Evolutionary conservation across 2,888 invertebrate genomes (phyloP).

Genomic region (Scotopteryx bipunctaria): DNA sequence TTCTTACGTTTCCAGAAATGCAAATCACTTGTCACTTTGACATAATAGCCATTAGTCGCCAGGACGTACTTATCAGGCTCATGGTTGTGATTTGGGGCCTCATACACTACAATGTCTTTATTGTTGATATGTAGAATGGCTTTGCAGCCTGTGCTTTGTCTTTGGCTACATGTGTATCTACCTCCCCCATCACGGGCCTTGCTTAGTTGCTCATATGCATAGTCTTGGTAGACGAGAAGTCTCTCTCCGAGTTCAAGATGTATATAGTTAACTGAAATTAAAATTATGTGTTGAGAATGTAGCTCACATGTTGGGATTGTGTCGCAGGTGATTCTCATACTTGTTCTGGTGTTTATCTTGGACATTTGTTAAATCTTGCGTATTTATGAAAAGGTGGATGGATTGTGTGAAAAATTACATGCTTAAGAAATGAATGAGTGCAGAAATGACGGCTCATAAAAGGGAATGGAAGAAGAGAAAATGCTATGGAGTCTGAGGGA

Average conservation of each 20-base stretch:
- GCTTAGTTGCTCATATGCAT: constrained; percentile 47
- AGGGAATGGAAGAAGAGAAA: no score
- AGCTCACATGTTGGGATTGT: neutral
- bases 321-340: no score
- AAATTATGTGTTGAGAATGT: neutral
- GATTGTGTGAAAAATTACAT: no score
- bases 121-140: constrained; percentile 49
- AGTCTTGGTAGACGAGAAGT: constrained; percentile 48
- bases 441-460: no score
- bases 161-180: constrained; percentile 54
- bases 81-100: constrained; percentile 38
- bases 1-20: neutral
- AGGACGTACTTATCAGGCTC: constrained; percentile 25
- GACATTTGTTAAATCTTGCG: no score
- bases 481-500: no score
- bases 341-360: no score
- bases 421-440: no score
- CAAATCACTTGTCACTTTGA: constrained; percentile 18
- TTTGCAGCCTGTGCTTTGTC: constrained; percentile 46
- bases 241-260: constrained; percentile 34
- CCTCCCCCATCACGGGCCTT: constrained; percentile 40
- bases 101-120: constrained; percentile 37
- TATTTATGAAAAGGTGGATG: no score
- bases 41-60: constrained; percentile 29
- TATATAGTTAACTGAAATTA: constrained; percentile 15